These are phyloP conservation scores for Microchirus variegatus DNA, from an alignment of 2,797 vertebrate species.

Conservation along the genomic window DNA sequence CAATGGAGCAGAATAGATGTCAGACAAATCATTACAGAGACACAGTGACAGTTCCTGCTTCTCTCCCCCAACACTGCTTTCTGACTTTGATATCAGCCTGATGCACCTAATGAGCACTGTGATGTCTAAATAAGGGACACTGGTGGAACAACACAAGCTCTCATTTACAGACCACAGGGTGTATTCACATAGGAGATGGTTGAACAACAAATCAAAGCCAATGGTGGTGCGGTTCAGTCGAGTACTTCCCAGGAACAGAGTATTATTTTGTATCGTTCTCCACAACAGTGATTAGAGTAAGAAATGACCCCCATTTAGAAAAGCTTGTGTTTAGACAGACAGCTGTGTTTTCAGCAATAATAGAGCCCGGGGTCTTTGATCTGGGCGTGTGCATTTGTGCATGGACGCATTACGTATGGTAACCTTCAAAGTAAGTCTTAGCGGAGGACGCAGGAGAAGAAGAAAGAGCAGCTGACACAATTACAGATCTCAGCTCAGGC, in stretches of 20 bases:
- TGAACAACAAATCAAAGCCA: conserved; percentile 71
- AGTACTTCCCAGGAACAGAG: conserved; percentile 56
- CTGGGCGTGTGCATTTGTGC: conserved; percentile 22
- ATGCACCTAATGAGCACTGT: conserved; percentile 66
- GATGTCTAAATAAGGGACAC: conserved; percentile 67
- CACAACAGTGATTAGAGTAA: conserved; percentile 71
- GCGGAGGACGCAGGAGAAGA: conserved; percentile 32
- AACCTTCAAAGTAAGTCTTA: conserved; percentile 43
- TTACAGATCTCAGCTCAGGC: conserved; percentile 28
- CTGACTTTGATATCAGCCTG: conserved; percentile 62
- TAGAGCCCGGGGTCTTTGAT: conserved; percentile 53
- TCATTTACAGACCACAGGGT: conserved; percentile 69
- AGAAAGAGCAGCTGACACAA: conserved; percentile 25
- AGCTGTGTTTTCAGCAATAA: conserved; percentile 43
- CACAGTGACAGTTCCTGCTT: conserved; percentile 24
- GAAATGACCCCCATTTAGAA: conserved; percentile 54
- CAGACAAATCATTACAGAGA: conserved; percentile 50
- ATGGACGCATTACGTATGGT: conserved; percentile 12
- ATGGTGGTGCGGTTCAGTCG: conserved; percentile 35
- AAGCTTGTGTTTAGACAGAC: conserved; percentile 42
- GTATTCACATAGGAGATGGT: conserved; percentile 61
- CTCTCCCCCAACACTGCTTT: conserved; percentile 39
- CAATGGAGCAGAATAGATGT: conserved; percentile 31
- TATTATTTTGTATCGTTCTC: conserved; percentile 57
- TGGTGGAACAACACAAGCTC: conserved; percentile 62